Evolutionary conservation across 2,797 vertebrate genomes (phyloP), one percentile per base, ranked within the genome.

Genomic region (Babyrousa celebensis): DNA sequence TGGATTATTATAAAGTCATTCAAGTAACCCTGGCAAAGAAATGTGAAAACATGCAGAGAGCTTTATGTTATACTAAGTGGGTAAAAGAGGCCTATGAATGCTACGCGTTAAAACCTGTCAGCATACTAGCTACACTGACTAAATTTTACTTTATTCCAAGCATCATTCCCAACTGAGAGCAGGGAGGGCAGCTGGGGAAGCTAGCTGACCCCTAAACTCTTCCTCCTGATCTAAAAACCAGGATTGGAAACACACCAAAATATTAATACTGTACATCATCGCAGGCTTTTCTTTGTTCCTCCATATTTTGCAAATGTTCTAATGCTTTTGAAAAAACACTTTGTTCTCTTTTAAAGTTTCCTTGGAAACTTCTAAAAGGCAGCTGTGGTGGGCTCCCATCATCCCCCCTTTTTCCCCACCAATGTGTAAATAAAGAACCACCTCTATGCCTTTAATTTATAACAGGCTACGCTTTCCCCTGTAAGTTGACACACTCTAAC

Each of bases 381-480:
- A 60, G 89, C 78, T 36, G 17, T 52, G 43, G 11, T 40, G 85
- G 60, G n/a, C 32, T 75, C 17, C 15, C 7, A 21, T 23, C 16
- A 6, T 27, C 17, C 17, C 1, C 18, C n/a, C 27, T 32, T 27
- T 3, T n/a, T 21, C 79, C 74, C 21, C 3, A 2, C 63, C 40
- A 48, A 63, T 8, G 79, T 67, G 27, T 94, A 97, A 97, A 96
- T 93, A 96, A 96, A 95, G 95, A 87, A 92, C 56, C 7, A 14
- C 85, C 87, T 88, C 65, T 18, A 0, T 48, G 48, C 36, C 88
- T 96, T 25, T n/a, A 32, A 40, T 65, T 95, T 91, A 67, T 63
- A 60, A 65, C 52, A 29, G 56, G 79, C 27, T 80, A 63, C 85
- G 68, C 67, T 95, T 95, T 96, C 85, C 82, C 74, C 89, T 67